Evolutionary conservation across 2,797 vertebrate species (phyloP).

Genomic region (Channa striata): DNA sequence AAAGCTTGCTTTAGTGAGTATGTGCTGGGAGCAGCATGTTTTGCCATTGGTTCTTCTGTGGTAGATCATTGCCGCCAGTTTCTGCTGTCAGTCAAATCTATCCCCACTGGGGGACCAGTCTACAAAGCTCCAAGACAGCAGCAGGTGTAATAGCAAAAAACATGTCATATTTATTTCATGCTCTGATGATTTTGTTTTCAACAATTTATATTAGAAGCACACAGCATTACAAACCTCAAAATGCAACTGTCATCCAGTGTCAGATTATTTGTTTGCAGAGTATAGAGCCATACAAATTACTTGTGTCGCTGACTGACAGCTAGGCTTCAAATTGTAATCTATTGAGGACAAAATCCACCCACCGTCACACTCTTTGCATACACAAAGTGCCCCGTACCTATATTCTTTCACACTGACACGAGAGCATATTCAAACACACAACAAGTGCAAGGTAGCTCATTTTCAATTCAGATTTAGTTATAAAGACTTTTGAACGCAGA

Average conservation of each 20-base stretch:
- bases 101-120: slow-evolving; percentile 65
- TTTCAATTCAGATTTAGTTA: slow-evolving; percentile 14
- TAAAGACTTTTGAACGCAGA: slow-evolving; percentile 1
- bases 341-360: slow-evolving; percentile 50
- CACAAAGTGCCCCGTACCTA: slow-evolving; percentile 28
- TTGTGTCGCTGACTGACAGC: slow-evolving; percentile 69
- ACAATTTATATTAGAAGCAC: slow-evolving; percentile 72
- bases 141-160: slow-evolving; percentile 78
- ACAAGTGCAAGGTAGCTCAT: background rate
- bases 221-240: slow-evolving; percentile 65
- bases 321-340: slow-evolving; percentile 61
- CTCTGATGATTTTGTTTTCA: slow-evolving; percentile 75
- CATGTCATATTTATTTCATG: slow-evolving; percentile 78
- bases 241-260: slow-evolving; percentile 71
- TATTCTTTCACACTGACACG: slow-evolving; percentile 22
- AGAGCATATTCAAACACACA: slow-evolving; percentile 10
- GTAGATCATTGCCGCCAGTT: slow-evolving; percentile 71
- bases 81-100: slow-evolving; percentile 77
- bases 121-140: slow-evolving; percentile 65
- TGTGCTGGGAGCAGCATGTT: slow-evolving; percentile 73
- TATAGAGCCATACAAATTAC: slow-evolving; percentile 63
- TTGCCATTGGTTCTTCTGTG: slow-evolving; percentile 70
- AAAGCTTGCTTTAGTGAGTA: slow-evolving; percentile 64
- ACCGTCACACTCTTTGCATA: slow-evolving; percentile 40
- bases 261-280: slow-evolving; percentile 68